Conservation (phyloP, 2,797 vertebrate species). For the Lindbergichthys nudifrons region DNA sequence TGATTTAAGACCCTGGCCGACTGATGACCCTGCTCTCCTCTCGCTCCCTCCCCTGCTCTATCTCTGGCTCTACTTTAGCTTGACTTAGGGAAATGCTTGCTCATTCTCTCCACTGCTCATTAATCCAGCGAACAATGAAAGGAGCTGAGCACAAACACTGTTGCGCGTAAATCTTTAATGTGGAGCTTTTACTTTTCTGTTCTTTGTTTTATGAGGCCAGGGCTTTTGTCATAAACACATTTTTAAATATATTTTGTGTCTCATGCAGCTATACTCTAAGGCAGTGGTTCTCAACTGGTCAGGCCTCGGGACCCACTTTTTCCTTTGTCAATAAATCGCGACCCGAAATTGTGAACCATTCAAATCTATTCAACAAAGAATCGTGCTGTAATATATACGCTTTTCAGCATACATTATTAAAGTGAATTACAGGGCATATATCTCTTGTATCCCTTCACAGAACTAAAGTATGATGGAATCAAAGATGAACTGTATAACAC, state of each 20-base stretch:
- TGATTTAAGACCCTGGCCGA: conserved; percentile 84
- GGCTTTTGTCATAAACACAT: conserved; percentile 58
- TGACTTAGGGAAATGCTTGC: conserved; percentile 72
- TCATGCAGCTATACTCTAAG: conserved; percentile 26
- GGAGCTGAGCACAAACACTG: conserved; percentile 63
- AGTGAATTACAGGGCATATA: no score
- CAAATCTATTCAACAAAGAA: no score
- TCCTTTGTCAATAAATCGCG: no score
- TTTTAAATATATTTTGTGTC: conserved; percentile 58
- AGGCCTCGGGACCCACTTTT: no score
- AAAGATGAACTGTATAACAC: no score
- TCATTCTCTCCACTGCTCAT: conserved; percentile 72
- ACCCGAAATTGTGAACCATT: no score
- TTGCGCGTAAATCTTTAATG: conserved; percentile 74
- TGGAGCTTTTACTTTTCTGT: conserved; percentile 67
- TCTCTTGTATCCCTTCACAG: no score
- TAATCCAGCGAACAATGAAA: conserved; percentile 76
- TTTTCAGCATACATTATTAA: no score
- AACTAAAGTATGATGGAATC: no score
- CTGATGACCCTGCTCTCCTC: conserved; percentile 75
- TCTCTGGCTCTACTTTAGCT: conserved; percentile 68
- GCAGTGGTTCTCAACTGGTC: no score
- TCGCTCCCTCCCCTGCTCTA: conserved; percentile 55
- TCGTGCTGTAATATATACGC: no score
- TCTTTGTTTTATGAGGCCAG: conserved; percentile 62